phyloP scores from a whole-genome alignment of 1,140 invertebrate genomes.

The Drosophila kepulauana region DNA sequence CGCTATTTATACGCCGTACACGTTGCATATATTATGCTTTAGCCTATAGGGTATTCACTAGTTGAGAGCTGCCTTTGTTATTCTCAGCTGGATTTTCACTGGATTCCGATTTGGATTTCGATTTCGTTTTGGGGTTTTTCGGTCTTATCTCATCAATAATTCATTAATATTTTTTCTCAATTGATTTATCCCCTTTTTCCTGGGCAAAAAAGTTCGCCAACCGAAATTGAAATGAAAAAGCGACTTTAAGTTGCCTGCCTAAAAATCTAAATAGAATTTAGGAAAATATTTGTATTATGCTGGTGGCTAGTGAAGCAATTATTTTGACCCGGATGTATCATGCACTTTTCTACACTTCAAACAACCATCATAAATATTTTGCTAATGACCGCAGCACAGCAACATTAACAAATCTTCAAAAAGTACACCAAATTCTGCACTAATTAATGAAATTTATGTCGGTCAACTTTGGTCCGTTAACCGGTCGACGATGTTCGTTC shows the following conservation, averaged over 20 bases:
- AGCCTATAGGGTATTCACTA: not conserved
- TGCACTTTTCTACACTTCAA: constrained; percentile 14
- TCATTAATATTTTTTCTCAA: constrained; percentile 78
- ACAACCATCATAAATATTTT: constrained; percentile 59
- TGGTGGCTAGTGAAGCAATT: constrained; percentile 12
- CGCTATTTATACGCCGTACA: too few species aligned
- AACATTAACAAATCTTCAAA: constrained; percentile 69
- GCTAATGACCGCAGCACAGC: constrained; percentile 53
- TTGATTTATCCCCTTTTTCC: constrained; percentile 68
- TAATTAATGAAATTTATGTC: constrained; percentile 79
- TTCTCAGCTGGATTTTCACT: constrained; percentile 27
- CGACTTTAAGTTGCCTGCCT: not conserved
- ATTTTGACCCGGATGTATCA: constrained; percentile 34
- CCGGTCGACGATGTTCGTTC: not conserved
- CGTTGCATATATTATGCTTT: not conserved
- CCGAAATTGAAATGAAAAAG: not conserved
- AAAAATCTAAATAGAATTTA: not conserved
- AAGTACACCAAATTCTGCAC: constrained; percentile 57
- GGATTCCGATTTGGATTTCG: constrained; percentile 19
- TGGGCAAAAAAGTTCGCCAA: constrained; percentile 55
- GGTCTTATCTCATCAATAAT: constrained; percentile 71
- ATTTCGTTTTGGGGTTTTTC: constrained; percentile 21
- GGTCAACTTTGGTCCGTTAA: constrained; percentile 58
- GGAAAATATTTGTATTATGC: too few species aligned
- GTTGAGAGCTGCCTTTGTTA: not conserved